phyloP scores from a whole-genome alignment of 2,113 vertebrate genomes.

The Corvus moneduloides region DNA sequence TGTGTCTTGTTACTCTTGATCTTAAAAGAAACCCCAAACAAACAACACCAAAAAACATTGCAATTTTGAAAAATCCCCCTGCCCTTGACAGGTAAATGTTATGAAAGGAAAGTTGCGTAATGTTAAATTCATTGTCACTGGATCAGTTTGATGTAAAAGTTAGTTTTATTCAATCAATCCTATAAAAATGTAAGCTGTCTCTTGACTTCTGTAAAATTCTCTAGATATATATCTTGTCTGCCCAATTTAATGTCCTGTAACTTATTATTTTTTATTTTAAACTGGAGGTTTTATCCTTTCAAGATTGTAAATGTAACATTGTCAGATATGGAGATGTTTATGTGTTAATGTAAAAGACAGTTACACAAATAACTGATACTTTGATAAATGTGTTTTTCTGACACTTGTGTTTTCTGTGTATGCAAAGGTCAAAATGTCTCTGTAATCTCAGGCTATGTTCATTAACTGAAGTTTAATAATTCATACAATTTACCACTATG shows the following conservation, averaged over 20 bases:
- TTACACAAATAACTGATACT: neutral
- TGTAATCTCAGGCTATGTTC: neutral
- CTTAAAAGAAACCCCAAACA: neutral
- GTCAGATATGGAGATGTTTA: neutral
- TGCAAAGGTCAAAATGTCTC: slow-evolving; percentile 34
- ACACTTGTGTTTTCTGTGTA: slow-evolving; percentile 34
- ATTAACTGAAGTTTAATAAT: neutral
- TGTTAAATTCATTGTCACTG: neutral
- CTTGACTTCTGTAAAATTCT: neutral
- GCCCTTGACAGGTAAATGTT: neutral
- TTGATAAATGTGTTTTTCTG: neutral
- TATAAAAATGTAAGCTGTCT: neutral
- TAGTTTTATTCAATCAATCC: neutral
- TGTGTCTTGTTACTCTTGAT: neutral
- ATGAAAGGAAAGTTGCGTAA: neutral
- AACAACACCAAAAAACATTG: neutral
- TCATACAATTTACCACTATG: neutral
- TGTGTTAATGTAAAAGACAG: neutral
- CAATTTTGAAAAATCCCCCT: neutral
- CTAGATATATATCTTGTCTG: neutral
- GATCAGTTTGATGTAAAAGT: neutral
- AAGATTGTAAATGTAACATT: slow-evolving; percentile 7
- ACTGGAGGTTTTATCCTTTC: slow-evolving; percentile 8
- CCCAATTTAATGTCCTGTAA: neutral
- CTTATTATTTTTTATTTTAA: neutral